phyloP scores from a whole-genome alignment of 1,140 invertebrate species.

The Drusus annulatus region DNA sequence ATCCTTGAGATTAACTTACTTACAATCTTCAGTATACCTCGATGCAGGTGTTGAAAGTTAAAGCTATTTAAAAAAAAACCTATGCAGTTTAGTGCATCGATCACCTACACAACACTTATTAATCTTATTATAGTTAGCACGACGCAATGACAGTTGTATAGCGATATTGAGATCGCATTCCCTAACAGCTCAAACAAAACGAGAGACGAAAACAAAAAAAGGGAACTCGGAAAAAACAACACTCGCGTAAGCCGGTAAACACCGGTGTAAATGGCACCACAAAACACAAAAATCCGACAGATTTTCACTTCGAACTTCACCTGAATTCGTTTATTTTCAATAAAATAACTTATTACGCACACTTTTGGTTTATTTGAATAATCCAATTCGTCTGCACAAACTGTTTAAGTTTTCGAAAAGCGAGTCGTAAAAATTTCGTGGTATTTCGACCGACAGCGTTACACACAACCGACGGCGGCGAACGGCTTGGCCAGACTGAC shows the following conservation, averaged over 20 bases:
- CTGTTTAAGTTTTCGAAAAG: conserved; percentile 11
- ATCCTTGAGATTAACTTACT: background rate
- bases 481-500: conserved; percentile 12
- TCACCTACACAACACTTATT: background rate
- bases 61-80: background rate
- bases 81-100: background rate
- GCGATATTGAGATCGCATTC: background rate
- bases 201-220: background rate
- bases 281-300: background rate
- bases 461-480: background rate
- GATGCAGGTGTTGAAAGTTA: background rate
- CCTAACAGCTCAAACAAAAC: conserved; percentile 6
- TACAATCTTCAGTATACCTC: background rate
- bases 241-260: conserved; percentile 3
- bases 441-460: background rate
- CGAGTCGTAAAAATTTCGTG: background rate
- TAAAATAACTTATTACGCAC: background rate
- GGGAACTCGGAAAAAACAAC: background rate
- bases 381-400: conserved; percentile 4
- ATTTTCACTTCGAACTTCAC: background rate
- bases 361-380: background rate
- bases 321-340: background rate
- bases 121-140: background rate
- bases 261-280: conserved; percentile 6
- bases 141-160: background rate